These are phyloP conservation scores for Lacanobia wlatinum DNA, from an alignment of 2,888 invertebrate genomes.

Conservation along the genomic window DNA sequence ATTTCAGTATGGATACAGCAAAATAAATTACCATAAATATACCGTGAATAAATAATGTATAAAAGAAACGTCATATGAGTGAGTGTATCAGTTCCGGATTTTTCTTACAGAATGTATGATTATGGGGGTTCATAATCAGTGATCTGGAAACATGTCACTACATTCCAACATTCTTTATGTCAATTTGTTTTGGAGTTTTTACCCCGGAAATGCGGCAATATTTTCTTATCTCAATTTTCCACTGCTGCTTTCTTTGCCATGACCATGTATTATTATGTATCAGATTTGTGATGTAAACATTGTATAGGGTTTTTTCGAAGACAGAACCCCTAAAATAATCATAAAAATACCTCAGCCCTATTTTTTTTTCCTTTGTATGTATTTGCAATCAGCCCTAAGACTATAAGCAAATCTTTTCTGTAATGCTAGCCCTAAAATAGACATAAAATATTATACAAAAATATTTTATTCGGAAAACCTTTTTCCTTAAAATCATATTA, in stretches of 20 bases:
- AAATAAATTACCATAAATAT: conserved; percentile 19
- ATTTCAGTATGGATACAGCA: neutral
- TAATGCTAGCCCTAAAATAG: neutral
- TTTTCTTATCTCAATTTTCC: neutral
- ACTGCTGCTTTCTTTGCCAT: neutral
- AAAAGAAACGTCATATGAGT: no score
- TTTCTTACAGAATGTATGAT: conserved; percentile 25
- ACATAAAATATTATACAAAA: neutral
- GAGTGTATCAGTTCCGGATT: conserved; percentile 12
- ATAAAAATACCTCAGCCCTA: no score
- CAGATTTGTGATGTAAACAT: neutral
- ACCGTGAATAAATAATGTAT: no score
- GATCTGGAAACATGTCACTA: conserved; percentile 50
- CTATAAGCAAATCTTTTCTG: no score
- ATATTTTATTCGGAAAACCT: conserved; percentile 1
- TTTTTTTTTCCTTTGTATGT: no score
- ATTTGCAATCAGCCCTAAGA: no score
- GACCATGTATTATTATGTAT: neutral
- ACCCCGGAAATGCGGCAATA: neutral
- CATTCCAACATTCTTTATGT: conserved; percentile 37
- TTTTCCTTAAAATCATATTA: conserved; percentile 27
- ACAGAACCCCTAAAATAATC: no score
- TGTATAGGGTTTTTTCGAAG: neutral
- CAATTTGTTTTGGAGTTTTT: conserved; percentile 23
- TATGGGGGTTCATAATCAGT: conserved; percentile 46